These are phyloP conservation scores for Philotrypesis tridentata DNA, from an alignment of 1,140 invertebrate species.

Conservation along the genomic window DNA sequence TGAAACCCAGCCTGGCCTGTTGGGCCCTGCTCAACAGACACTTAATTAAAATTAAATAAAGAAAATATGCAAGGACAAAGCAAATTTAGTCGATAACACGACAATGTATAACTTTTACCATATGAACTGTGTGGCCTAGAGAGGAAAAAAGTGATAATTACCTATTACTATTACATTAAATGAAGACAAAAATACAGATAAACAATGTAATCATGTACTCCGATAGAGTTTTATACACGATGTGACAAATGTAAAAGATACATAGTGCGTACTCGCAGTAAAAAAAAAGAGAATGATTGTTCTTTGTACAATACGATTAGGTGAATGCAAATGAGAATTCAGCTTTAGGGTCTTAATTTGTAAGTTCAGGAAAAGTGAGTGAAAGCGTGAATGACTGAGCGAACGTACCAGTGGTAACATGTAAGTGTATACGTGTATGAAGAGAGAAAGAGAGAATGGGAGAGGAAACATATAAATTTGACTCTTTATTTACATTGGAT, in stretches of 20 bases:
- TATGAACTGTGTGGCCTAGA: conserved; percentile 73
- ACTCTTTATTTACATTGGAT: conserved; percentile 49
- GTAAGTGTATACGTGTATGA: conserved; percentile 39
- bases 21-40: conserved; percentile 66
- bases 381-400: conserved; percentile 48
- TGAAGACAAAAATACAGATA: conserved; percentile 63
- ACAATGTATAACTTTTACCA: conserved; percentile 66
- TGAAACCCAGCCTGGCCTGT: conserved; percentile 71
- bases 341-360: conserved; percentile 70
- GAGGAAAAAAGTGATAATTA: conserved; percentile 73
- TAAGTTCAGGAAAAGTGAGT: conserved; percentile 63
- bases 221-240: conserved; percentile 74
- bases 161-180: conserved; percentile 68
- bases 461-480: conserved; percentile 44
- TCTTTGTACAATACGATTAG: conserved; percentile 75
- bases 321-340: conserved; percentile 70
- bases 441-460: conserved; percentile 36
- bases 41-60: conserved; percentile 46
- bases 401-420: conserved; percentile 47
- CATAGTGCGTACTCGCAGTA: conserved; percentile 62
- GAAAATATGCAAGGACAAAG: conserved; percentile 58
- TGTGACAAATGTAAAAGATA: conserved; percentile 72
- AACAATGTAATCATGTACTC: conserved; percentile 73
- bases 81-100: conserved; percentile 60
- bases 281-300: conserved; percentile 69